These are phyloP conservation scores for Meloidogyne exigua DNA, from an alignment of 1,140 invertebrate genomes.

Conservation along the genomic window DNA sequence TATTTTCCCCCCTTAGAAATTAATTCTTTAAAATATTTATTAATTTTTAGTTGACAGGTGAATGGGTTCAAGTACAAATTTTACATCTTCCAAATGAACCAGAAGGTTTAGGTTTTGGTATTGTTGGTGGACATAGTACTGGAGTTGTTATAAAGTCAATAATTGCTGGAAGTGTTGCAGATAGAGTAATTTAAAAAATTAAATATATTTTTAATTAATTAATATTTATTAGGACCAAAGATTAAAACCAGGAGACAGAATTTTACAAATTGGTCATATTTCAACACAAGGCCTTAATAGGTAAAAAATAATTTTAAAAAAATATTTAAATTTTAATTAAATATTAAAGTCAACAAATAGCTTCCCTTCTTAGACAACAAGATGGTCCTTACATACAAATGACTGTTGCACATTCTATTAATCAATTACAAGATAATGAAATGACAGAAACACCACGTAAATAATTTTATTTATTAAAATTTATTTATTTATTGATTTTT, in stretches of 20 bases:
- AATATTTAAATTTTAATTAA: slow-evolving; percentile 7
- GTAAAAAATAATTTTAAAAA: slow-evolving; percentile 1
- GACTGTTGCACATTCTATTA: slow-evolving; percentile 77
- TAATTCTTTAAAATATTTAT: slow-evolving; percentile 6
- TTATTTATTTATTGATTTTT: background rate
- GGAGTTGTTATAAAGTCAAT: slow-evolving; percentile 96
- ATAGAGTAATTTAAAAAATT: slow-evolving; percentile 71
- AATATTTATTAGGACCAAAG: slow-evolving; percentile 73
- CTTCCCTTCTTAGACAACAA: slow-evolving; percentile 75
- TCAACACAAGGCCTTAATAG: slow-evolving; percentile 81
- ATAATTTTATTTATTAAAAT: background rate
- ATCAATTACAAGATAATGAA: slow-evolving; percentile 32
- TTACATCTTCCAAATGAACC: slow-evolving; percentile 56
- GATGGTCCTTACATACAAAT: slow-evolving; percentile 67
- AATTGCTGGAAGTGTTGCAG: slow-evolving; percentile 83
- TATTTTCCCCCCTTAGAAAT: too few relatives aligned
- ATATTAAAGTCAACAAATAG: slow-evolving; percentile 77
- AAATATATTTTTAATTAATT: slow-evolving; percentile 7
- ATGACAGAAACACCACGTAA: slow-evolving; percentile 48
- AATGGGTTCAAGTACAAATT: slow-evolving; percentile 62
- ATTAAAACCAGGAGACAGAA: slow-evolving; percentile 85
- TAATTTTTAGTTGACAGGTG: slow-evolving; percentile 56
- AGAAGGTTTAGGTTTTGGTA: slow-evolving; percentile 77
- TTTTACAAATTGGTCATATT: slow-evolving; percentile 87
- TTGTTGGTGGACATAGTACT: slow-evolving; percentile 87